Evolutionary conservation across 35 echinoderm and acorn worm species (phyloP).

Genomic region (Diadema setosum): DNA sequence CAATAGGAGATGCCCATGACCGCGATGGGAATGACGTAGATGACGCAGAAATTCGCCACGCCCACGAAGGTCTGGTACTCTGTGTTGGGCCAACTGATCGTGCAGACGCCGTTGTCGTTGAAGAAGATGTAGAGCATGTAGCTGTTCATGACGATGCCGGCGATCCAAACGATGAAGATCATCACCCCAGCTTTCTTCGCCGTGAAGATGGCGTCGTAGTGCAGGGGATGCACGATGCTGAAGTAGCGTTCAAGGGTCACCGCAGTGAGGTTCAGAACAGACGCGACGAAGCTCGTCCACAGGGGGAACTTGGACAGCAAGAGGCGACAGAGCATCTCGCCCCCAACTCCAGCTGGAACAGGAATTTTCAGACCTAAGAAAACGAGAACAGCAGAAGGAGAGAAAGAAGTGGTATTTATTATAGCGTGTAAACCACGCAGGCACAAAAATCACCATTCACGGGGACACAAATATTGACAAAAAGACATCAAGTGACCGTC

Average conservation of each 20-base stretch:
- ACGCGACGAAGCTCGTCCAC: constrained; percentile 85
- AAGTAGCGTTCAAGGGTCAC: constrained; percentile 91
- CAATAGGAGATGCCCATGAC: constrained; percentile 80
- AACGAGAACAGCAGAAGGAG: not conserved
- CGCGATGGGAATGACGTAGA: constrained; percentile 79
- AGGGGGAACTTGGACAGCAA: constrained; percentile 89
- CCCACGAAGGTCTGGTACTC: constrained; percentile 68
- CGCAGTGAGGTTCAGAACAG: constrained; percentile 72
- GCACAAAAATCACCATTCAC: not conserved
- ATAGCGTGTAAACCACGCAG: not conserved
- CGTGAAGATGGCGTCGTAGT: constrained; percentile 70
- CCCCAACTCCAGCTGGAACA: constrained; percentile 59
- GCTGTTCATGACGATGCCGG: constrained; percentile 70
- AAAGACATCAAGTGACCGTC: not conserved
- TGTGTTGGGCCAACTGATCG: constrained; percentile 52
- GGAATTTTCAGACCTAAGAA: constrained; percentile 65
- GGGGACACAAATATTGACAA: not conserved
- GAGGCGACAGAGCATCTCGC: constrained; percentile 70
- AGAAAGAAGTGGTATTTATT: not conserved
- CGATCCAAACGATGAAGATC: constrained; percentile 71
- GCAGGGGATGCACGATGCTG: constrained; percentile 71
- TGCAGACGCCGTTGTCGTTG: constrained; percentile 42
- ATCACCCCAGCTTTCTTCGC: constrained; percentile 42
- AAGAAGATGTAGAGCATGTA: constrained; percentile 85
- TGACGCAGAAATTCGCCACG: constrained; percentile 72